Evolutionary conservation across 2,888 invertebrate genomes (phyloP).

Genomic region (Sclerodermus sp.): DNA sequence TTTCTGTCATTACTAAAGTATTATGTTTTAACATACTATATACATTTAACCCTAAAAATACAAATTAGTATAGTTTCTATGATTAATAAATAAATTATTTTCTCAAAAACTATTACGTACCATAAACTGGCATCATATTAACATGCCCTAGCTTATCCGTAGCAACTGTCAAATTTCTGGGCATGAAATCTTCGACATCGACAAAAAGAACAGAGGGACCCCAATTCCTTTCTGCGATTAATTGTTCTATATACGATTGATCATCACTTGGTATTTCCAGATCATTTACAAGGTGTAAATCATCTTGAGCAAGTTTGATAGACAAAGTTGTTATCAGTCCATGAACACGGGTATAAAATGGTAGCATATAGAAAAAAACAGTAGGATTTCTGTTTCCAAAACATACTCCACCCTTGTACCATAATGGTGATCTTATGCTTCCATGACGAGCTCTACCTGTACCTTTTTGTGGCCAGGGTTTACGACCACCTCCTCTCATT

Average conservation of each 20-base stretch:
- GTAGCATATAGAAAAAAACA: conserved; percentile 92
- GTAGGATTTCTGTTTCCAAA: conserved; percentile 93
- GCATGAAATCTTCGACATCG: conserved; percentile 88
- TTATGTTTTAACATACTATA: conserved; percentile 96
- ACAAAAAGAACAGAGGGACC: conserved; percentile 94
- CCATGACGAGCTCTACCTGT: conserved; percentile 88
- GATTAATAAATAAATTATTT: neutral
- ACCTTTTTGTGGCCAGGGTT: conserved; percentile 98
- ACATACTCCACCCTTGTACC: conserved; percentile 77
- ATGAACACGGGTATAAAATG: conserved; percentile 72
- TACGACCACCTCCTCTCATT: conserved; percentile 83
- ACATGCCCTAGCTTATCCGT: conserved; percentile 77
- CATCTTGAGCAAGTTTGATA: conserved; percentile 92
- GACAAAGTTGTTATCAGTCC: conserved; percentile 86
- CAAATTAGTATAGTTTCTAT: neutral
- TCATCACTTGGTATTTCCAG: conserved; percentile 85
- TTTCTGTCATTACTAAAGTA: conserved; percentile 83
- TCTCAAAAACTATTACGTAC: conserved; percentile 50
- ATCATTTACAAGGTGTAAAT: conserved; percentile 86
- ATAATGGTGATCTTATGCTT: conserved; percentile 87
- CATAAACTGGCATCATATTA: conserved; percentile 94
- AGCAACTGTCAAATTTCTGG: conserved; percentile 84
- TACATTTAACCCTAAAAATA: conserved; percentile 74
- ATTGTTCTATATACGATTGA: conserved; percentile 73
- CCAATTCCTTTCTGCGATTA: conserved; percentile 87